Base-by-base conservation (phyloP, 64 coral and sea anemone genomes). In the Porites australiensis region DNA sequence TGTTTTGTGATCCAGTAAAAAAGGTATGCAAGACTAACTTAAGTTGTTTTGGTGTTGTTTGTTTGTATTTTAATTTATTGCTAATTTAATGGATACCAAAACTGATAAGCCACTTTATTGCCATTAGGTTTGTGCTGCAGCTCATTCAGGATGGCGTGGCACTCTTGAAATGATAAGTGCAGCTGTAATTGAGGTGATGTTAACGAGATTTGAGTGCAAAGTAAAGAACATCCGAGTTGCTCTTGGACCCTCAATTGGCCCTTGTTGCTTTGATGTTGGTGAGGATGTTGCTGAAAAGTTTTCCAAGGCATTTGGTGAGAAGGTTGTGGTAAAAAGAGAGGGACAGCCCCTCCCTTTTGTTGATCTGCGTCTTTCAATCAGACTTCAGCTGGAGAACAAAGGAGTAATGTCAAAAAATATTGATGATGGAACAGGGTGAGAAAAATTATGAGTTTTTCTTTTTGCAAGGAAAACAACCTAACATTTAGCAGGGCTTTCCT, bases 1-100 rank as follows among this genome's bases (percentile, higher is more conserved):
- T 98, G 76, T 98, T 98, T 58, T 91, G 89, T 79, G 96, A 98
- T 64, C 93, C 96, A 13, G 76, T 98, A 5, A 98, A 92, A 83
- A 98, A 94, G 96, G 96, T 94, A 82, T 19, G 64, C 11, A 58
- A 16, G 6, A 4, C 7, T 4, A 45, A 45, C 44, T 18, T 11
- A 6, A 45, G 70, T 16, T 13, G 20, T 13, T 27, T 8, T 9
- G 14, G 20, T 3, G 8, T 45, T 45, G 8, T 45, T 27, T 73
- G 27, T 37, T 37, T 37, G 27, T 37, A 37, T 37, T 37, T 37
- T 37, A 37, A 37, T 37, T 37, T 37, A 37, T 37, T 37, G 27
- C 27, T 37, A 37, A 37, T 37, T 37, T 37, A 37, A 37, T 37
- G 27, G 27, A 37, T 72, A 72, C n/a, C 6, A 72, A 72, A 20